A percentile compares a stretch with the other conserved stretches of the same genome.
Conservation (phyloP, 2,113 vertebrate genomes). For the Brienomyrus longianalis region DNA sequence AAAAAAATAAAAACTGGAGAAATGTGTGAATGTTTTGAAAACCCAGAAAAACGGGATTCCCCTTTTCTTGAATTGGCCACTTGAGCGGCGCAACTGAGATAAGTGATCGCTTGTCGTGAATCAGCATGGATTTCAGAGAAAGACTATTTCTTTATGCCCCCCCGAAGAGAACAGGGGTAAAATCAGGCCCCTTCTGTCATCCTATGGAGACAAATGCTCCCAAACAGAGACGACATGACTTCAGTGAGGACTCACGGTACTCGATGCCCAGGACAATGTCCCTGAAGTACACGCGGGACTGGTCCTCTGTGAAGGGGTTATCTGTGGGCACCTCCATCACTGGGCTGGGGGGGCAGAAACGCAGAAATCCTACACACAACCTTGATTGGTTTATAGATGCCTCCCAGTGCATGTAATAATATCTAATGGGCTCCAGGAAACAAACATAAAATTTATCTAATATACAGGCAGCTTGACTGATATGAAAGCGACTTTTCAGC, state of each 20-base stretch:
- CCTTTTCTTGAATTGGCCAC: neutral
- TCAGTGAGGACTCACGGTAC: slow-evolving; percentile 75
- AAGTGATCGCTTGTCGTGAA: neutral
- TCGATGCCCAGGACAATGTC: slow-evolving; percentile 93
- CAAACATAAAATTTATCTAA: neutral
- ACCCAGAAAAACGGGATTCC: neutral
- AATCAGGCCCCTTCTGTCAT: neutral
- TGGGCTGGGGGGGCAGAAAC: slow-evolving; percentile 57
- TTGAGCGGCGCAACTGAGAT: neutral
- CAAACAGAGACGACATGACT: neutral
- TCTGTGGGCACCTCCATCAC: slow-evolving; percentile 95
- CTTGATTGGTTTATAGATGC: neutral
- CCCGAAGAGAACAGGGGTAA: neutral
- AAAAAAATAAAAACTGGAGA: neutral
- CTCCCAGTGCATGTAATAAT: neutral
- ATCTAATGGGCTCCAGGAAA: neutral
- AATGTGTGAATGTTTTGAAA: slow-evolving; percentile 4
- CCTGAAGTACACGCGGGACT: slow-evolving; percentile 81
- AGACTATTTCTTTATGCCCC: neutral
- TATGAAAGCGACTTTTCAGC: neutral
- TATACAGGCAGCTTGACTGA: neutral
- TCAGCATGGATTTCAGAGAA: neutral
- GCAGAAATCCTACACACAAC: neutral
- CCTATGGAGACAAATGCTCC: neutral
- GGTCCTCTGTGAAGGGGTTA: slow-evolving; percentile 76